phyloP scores from a whole-genome alignment of 2,113 vertebrate species.

The Syngnathus scovelli region DNA sequence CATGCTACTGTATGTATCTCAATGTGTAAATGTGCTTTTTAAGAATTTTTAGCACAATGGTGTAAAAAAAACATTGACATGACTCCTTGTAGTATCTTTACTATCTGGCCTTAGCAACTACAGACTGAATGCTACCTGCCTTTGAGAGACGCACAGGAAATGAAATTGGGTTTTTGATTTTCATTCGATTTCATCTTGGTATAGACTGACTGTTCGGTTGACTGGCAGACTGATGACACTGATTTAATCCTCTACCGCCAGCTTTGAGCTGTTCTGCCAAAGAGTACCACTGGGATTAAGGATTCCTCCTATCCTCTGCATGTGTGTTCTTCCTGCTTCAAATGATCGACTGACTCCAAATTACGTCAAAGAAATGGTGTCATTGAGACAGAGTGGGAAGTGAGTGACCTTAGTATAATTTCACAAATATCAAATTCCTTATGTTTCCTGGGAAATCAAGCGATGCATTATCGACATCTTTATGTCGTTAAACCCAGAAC shows the following conservation, averaged over 20 bases:
- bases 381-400: background rate
- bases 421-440: slow-evolving; percentile 2
- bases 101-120: background rate
- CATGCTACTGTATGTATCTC: background rate
- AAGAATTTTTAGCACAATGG: background rate
- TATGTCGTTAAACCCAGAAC: background rate
- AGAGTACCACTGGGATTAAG: slow-evolving; percentile 43
- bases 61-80: background rate
- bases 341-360: slow-evolving; percentile 29
- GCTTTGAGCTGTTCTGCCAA: slow-evolving; percentile 31
- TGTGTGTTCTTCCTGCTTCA: slow-evolving; percentile 23
- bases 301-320: slow-evolving; percentile 4
- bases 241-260: slow-evolving; percentile 43
- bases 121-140: background rate
- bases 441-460: slow-evolving; percentile 1
- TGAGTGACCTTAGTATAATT: slow-evolving; percentile 26
- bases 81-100: background rate
- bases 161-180: slow-evolving; percentile 2
- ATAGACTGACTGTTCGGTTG: slow-evolving; percentile 6
- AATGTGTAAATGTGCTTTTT: background rate
- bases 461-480: background rate
- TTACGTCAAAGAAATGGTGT: slow-evolving; percentile 14
- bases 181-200: slow-evolving; percentile 2
- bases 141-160: background rate
- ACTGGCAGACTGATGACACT: slow-evolving; percentile 4